Evolutionary conservation across 92 coral and sea anemone genomes (phyloP).

Genomic region (Palythoa grandiflora): DNA sequence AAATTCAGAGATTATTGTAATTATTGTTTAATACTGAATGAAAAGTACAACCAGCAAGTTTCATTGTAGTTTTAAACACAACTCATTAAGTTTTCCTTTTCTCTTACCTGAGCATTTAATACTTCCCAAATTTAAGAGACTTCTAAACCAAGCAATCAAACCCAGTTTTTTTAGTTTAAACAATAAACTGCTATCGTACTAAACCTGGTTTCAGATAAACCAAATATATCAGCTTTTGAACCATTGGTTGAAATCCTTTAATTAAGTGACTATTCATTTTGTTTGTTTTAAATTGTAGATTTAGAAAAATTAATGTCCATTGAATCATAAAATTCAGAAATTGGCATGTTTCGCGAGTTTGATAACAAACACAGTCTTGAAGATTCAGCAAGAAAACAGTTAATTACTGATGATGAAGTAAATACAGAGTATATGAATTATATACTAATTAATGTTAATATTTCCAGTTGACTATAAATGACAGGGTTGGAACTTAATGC

Average conservation of each 20-base stretch:
- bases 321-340: too few relatives aligned
- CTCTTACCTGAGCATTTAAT: not conserved
- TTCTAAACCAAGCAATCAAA: too few relatives aligned
- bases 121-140: not conserved
- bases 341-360: too few relatives aligned
- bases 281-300: too few relatives aligned
- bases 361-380: too few relatives aligned
- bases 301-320: too few relatives aligned
- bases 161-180: not conserved
- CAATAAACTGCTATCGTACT: too few relatives aligned
- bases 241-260: too few relatives aligned
- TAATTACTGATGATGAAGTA: not conserved
- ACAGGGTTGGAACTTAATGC: not conserved
- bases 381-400: not conserved
- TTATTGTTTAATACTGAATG: conserved; percentile 16
- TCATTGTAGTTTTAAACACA: conserved; percentile 13
- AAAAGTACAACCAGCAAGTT: not conserved
- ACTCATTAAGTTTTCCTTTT: not conserved
- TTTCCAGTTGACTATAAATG: not conserved
- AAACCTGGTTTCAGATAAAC: too few relatives aligned
- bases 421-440: too few relatives aligned
- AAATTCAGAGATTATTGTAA: conserved; percentile 21
- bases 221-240: too few relatives aligned
- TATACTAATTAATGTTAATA: not conserved
- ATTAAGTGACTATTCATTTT: too few relatives aligned